Evolutionary conservation across 2,113 vertebrate species (phyloP), one percentile per base, ranked within the genome.

Genomic region (Vidua chalybeata): DNA sequence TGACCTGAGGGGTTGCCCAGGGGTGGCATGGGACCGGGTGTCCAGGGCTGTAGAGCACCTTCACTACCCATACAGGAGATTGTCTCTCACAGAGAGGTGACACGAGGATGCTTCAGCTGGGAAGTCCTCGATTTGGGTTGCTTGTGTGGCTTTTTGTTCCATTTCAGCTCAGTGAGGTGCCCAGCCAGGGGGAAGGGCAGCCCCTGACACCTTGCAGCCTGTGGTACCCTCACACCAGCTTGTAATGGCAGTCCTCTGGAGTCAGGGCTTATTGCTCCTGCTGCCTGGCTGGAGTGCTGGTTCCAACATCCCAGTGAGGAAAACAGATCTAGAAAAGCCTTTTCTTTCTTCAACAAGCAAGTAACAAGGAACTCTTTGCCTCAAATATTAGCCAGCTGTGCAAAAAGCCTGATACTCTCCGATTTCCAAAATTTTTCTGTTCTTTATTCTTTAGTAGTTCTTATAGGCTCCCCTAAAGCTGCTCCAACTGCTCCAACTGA

Each of bases 21-120:
- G 8, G 26, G 2, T 15, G 28, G 52, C 37, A 69, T 2, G 11
- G 37, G 30, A 35, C 21, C 0, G 0, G 13, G 35, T 28, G 15
- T 11, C 21, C 27, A 5, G 63, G 64, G 49, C 27, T 77, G 49
- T 21, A 39, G 56, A 63, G 22, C 30, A 21, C 35, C 62, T 35
- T 27, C 33, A 9, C 12, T 21, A 2, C 59, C 33, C 41, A 22
- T 2, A 9, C 8, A 81, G 58, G 30, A 41, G 10, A 12, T 8
- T 15, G 7, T 30, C 19, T 28, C 2, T 41, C 64, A 37, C 1
- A 0, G 28, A 51, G 30, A 10, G 18, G 35, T 35, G 63, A 16
- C 46, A 75, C 1, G 3, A 64, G 35, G 51, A 43, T 20, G 15
- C 3, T 27, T 31, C 59, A 68, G 7, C 15, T 55, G 41, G 23